Conservation (phyloP, 1,140 invertebrate genomes). For the Aphis craccivora region DNA sequence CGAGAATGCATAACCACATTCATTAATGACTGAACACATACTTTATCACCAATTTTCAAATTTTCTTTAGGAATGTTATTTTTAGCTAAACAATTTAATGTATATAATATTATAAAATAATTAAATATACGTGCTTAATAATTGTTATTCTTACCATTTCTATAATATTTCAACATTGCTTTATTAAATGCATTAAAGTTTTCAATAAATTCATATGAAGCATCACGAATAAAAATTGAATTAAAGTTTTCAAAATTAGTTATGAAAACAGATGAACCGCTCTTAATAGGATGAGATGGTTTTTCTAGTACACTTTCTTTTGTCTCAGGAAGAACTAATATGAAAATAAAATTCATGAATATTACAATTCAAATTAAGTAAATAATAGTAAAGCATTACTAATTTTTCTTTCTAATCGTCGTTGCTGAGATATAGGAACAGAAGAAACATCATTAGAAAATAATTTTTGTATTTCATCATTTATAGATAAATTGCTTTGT, state of each 20-base stretch:
- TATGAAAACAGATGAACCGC: constrained; percentile 27
- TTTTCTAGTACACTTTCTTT: not conserved
- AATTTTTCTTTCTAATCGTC: constrained; percentile 42
- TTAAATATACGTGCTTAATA: not conserved
- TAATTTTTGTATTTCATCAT: constrained; percentile 35
- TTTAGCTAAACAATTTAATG: not conserved
- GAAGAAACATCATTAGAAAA: too few species aligned
- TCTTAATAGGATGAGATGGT: constrained; percentile 28
- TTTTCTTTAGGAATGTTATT: not conserved
- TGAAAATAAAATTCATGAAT: not conserved
- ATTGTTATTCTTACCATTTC: not conserved
- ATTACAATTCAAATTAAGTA: not conserved
- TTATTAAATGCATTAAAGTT: constrained; percentile 11
- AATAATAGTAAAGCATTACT: not conserved
- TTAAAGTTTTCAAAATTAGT: constrained; percentile 48
- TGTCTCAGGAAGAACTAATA: not conserved
- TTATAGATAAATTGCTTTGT: not conserved
- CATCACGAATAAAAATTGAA: constrained; percentile 42
- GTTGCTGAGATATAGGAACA: not conserved
- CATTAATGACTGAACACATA: constrained; percentile 1
- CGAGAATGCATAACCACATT: not conserved
- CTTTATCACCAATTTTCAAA: constrained; percentile 22
- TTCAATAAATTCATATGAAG: constrained; percentile 4
- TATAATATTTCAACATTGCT: not conserved
- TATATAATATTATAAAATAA: not conserved